A percentile compares a stretch with the other conserved stretches of the same genome.
Evolutionary conservation across 64 coral and sea anemone species (phyloP).

Genomic region (Actinia equina): DNA sequence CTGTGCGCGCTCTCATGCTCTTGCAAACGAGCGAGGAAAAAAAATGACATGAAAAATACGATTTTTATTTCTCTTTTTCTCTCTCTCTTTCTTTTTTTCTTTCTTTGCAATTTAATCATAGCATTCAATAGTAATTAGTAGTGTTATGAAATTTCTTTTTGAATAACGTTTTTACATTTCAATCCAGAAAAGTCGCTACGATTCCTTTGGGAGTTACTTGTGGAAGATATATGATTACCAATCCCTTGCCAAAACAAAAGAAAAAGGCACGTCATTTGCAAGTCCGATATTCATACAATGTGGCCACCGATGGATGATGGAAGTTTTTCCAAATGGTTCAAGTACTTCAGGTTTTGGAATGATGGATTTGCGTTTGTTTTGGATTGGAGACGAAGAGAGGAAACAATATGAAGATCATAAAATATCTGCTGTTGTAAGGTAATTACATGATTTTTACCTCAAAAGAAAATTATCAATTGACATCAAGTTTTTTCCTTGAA

Average conservation of each 20-base stretch:
- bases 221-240: slow-evolving; percentile 7
- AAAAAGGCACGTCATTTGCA: background rate
- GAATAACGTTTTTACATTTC: background rate
- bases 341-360: background rate
- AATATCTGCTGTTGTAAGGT: background rate
- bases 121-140: no score
- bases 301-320: background rate
- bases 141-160: no score
- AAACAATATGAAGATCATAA: background rate
- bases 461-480: no score
- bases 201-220: background rate
- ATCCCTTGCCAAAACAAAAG: background rate
- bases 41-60: no score
- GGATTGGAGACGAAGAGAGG: background rate
- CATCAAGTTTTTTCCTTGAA: no score
- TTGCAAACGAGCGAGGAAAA: no score
- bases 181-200: background rate
- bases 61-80: no score
- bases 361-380: background rate
- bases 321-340: background rate
- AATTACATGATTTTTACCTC: background rate
- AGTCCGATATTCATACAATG: background rate
- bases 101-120: no score
- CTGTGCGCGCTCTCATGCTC: no score
- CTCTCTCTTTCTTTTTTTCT: no score